phyloP scores from a whole-genome alignment of 1,140 invertebrate species.

The Magallana ariakensis region DNA sequence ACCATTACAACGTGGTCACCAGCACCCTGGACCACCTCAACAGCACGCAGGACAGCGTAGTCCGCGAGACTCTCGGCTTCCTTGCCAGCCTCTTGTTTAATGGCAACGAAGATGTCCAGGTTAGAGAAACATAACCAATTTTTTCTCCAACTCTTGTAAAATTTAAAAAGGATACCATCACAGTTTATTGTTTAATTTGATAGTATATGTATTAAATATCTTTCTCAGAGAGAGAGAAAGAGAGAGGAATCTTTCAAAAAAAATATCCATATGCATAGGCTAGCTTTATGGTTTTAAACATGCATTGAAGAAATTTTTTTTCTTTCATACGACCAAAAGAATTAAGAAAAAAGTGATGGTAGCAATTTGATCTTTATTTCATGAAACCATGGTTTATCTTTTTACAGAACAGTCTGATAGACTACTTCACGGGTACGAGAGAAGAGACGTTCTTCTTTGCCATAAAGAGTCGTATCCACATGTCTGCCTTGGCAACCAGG shows the following conservation, averaged over 20 bases:
- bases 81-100: slow-evolving; percentile 67
- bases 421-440: slow-evolving; percentile 74
- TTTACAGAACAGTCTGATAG: slow-evolving; percentile 68
- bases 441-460: slow-evolving; percentile 78
- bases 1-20: slow-evolving; percentile 59
- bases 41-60: slow-evolving; percentile 65
- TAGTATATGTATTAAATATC: too few species aligned
- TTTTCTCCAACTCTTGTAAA: too few species aligned
- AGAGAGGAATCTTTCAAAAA: too few species aligned
- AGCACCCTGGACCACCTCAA: slow-evolving; percentile 66
- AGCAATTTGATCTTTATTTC: too few species aligned
- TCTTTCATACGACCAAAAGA: too few species aligned
- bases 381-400: neutral
- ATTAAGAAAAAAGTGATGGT: too few species aligned
- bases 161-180: too few species aligned
- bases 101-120: slow-evolving; percentile 71
- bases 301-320: too few species aligned
- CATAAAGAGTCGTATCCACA: slow-evolving; percentile 75
- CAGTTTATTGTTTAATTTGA: too few species aligned
- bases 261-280: too few species aligned
- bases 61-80: slow-evolving; percentile 69
- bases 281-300: too few species aligned
- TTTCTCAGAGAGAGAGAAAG: too few species aligned
- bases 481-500: slow-evolving; percentile 72
- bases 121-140: slow-evolving; percentile 25